Evolutionary conservation across 2,888 invertebrate species (phyloP), one percentile per base, ranked within the genome.

Genomic region (Xestia rhomboidea): DNA sequence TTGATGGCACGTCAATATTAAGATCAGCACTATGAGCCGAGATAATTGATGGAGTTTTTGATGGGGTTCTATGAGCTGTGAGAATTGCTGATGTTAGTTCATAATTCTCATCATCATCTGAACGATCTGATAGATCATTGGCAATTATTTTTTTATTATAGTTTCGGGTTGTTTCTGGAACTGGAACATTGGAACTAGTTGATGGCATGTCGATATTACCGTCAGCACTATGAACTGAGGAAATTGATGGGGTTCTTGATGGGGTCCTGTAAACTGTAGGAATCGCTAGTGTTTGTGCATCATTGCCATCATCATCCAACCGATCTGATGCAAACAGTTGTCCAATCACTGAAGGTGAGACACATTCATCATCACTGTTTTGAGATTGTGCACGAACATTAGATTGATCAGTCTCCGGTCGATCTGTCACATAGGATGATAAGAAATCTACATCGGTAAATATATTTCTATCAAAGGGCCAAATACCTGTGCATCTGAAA

Each of bases 21-120:
- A 66, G 66, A 66, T 66, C 38, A 34, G 38, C 66, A 66, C 66
- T 66, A 38, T 66, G 66, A 66, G 66, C 66, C 38, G 66, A 66
- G 38, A 41, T 38, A 66, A 66, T 66, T 66, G 66, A 66, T 66
- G 66, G 66, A 66, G 66, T 66, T 38, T 41, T 66, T 66, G 66
- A 66, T 66, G 66, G 66, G 66, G 34, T 66, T 38, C 66, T 66
- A 66, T 66, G 66, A 38, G 41, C 24, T 66, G 27, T 41, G 34
- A 41, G 66, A 49, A 49, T 49, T 49, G 49, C 49, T 49, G 49
- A 49, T 49, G 15, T 49, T 49, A 49, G 49, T 49, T 49, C 49
- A 49, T 49, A 49, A 49, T 49, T 49, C 49, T 49, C 49, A 49
- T 49, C 49, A 49, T 49, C 49, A 49, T 49, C 49, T 41, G 41